Conservation (phyloP, 2,113 vertebrate species). For the Thamnaconus septentrionalis region DNA sequence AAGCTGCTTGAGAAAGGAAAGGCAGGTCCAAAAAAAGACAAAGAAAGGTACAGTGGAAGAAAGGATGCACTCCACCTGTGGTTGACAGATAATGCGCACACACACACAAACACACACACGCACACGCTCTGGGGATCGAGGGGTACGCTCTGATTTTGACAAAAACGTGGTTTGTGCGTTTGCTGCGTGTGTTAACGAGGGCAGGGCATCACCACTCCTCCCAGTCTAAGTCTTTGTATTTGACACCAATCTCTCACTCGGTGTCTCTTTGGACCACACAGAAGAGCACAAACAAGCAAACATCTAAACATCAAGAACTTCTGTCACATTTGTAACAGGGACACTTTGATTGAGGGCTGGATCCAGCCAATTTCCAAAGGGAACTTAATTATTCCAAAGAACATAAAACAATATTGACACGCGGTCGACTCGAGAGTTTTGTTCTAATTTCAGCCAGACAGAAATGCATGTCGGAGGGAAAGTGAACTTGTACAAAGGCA, state of each 20-base stretch:
- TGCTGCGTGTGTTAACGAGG: not conserved
- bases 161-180: slow-evolving; percentile 5
- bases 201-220: slow-evolving; percentile 19
- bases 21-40: not conserved
- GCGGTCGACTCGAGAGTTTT: slow-evolving; percentile 26
- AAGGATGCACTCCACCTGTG: not conserved
- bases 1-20: not conserved
- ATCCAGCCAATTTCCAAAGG: slow-evolving; percentile 25
- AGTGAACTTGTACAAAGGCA: slow-evolving; percentile 1
- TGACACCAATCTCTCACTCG: slow-evolving; percentile 67
- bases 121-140: not conserved
- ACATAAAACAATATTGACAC: slow-evolving; percentile 33
- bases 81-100: not conserved
- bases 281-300: slow-evolving; percentile 6
- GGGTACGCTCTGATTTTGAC: slow-evolving; percentile 11
- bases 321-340: slow-evolving; percentile 30
- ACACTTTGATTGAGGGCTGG: slow-evolving; percentile 41
- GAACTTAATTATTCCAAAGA: slow-evolving; percentile 25
- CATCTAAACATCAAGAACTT: slow-evolving; percentile 16
- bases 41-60: not conserved
- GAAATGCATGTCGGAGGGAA: slow-evolving; percentile 14
- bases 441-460: slow-evolving; percentile 35
- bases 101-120: not conserved
- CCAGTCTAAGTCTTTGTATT: slow-evolving; percentile 46
- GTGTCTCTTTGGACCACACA: slow-evolving; percentile 40